Percentiles rank a stretch among this genome's conserved stretches.
These are phyloP conservation scores for Temnothorax longispinosus DNA, from an alignment of 1,140 invertebrate species.

Conservation along the genomic window DNA sequence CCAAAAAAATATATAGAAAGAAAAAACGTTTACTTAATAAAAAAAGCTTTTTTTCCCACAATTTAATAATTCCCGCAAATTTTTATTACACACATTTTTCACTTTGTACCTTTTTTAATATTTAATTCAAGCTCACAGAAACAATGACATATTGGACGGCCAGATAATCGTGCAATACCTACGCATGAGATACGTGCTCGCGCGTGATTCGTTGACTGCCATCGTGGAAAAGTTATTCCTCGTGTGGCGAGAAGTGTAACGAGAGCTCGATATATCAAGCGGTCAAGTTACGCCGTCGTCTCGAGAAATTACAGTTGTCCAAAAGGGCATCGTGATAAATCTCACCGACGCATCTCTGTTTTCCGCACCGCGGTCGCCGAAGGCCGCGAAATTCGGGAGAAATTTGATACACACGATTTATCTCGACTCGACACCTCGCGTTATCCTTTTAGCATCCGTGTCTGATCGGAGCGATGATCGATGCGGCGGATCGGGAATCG, in stretches of 20 bases:
- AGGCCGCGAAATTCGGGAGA: slow-evolving; percentile 18
- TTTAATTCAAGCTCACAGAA: background rate
- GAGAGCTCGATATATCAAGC: slow-evolving; percentile 35
- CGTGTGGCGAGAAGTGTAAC: slow-evolving; percentile 13
- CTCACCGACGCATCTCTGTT: background rate
- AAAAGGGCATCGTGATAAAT: slow-evolving; percentile 27
- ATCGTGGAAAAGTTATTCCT: background rate
- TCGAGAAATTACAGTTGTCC: slow-evolving; percentile 21
- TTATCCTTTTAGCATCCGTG: slow-evolving; percentile 7
- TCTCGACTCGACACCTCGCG: slow-evolving; percentile 27
- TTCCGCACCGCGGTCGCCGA: background rate
- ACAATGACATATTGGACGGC: background rate
- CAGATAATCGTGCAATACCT: background rate
- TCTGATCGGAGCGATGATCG: slow-evolving; percentile 32
- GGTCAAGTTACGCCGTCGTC: background rate
- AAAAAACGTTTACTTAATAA: background rate
- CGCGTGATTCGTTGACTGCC: background rate
- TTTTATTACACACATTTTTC: background rate
- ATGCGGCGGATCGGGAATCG: background rate
- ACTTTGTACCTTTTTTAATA: background rate
- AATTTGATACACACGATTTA: slow-evolving; percentile 37
- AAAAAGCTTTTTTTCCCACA: background rate
- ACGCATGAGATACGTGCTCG: background rate
- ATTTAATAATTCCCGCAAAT: background rate
- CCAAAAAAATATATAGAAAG: background rate